phyloP scores from a whole-genome alignment of 2,113 vertebrate species.

The Anoura caudifer region DNA sequence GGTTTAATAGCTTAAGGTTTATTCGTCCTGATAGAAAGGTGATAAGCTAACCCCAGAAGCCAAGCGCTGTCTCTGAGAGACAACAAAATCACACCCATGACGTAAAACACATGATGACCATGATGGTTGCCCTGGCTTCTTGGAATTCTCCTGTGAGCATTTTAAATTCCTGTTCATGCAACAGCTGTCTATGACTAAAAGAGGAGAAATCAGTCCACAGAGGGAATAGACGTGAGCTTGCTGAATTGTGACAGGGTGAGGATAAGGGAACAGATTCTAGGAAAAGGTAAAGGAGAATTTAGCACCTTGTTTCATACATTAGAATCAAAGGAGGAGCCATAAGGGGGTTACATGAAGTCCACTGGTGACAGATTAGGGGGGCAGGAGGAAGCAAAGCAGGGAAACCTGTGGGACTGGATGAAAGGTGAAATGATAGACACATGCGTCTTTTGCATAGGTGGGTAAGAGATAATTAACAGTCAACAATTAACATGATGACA shows the following conservation, averaged over 20 bases:
- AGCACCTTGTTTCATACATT: too few relatives aligned
- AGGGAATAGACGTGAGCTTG: background rate
- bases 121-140: background rate
- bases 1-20: background rate
- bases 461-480: too few relatives aligned
- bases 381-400: too few relatives aligned
- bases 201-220: background rate
- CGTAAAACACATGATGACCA: background rate
- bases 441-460: too few relatives aligned
- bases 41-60: background rate
- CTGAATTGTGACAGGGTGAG: background rate
- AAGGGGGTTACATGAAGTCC: too few relatives aligned
- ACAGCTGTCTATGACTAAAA: background rate
- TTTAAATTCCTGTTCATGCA: background rate
- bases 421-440: too few relatives aligned
- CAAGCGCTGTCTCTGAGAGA: background rate
- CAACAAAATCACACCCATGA: background rate
- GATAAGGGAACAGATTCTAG: background rate
- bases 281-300: background rate
- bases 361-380: too few relatives aligned
- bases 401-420: too few relatives aligned
- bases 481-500: too few relatives aligned
- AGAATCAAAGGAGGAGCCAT: too few relatives aligned
- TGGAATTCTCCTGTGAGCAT: background rate
- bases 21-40: background rate